Base-by-base conservation (phyloP, 2,113 vertebrate species). In the Pitta sordida region DNA sequence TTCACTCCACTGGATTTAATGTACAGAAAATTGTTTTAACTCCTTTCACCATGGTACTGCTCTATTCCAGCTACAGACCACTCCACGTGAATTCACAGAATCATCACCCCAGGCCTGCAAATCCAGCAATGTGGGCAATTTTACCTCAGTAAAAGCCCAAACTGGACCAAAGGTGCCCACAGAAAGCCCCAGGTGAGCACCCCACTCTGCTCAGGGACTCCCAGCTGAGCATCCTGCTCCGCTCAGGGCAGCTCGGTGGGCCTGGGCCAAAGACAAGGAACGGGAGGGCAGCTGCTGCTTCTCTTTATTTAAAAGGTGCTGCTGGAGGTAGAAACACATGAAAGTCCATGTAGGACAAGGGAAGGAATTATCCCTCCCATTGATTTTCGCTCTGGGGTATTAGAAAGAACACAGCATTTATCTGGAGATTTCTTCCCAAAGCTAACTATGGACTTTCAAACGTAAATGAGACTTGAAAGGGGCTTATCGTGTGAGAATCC, bases 331-430 rank as follows among this genome's bases (percentile, higher is more conserved):
- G 93, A 91, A 97, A 95, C 93, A 96, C 93, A 95, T 63, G 73
- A 95, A 97, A 96, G 94, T 73, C 91, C 73, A 87, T 97, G 96
- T 93, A 94, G 97, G 98, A 98, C 98, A 98, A 98, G 98, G 97
- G 94, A 97, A 98, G 97, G 98, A 98, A 98, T 99, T 98, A 99
- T 99, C 98, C 98, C 96, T 98, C 97, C 98, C 98, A 99, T 98
- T 99, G 99, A 99, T 99, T 99, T 99, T 98, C 97, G 97, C 98
- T 99, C 98, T 98, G 98, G 98, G 98, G 98, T 99, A 99, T 99
- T 98, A 99, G 97, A 98, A 98, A 98, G 98, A 98, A 99, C 98
- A 98, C 97, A 96, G 97, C 97, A 97, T 98, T 99, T 99, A 99
- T 99, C 98, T 98, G 98, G 98, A 98, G 98, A 97, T 97, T 98